phyloP scores from a whole-genome alignment of 2,888 invertebrate genomes.

The Drosophila falleni region DNA sequence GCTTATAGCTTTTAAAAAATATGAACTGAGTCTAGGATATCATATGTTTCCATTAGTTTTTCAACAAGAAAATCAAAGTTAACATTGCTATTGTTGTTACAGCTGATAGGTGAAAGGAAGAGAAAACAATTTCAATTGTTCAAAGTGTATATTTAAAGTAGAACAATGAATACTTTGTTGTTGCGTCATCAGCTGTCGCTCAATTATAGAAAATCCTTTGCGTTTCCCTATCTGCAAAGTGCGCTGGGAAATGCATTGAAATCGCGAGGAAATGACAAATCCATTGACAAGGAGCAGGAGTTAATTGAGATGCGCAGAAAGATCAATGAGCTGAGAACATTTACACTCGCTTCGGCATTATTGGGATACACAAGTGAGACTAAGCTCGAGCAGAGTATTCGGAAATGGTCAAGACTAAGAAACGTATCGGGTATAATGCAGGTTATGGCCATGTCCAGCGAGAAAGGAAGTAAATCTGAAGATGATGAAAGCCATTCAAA shows the following conservation, averaged over 20 bases:
- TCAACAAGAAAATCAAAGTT: neutral
- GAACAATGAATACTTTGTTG: slow-evolving; percentile 48
- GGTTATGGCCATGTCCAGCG: slow-evolving; percentile 12
- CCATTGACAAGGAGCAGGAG: neutral
- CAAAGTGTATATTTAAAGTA: slow-evolving; percentile 5
- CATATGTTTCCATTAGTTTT: neutral
- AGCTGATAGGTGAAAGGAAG: neutral
- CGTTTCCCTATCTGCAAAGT: slow-evolving; percentile 11
- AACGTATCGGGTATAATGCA: neutral
- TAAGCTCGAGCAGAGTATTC: neutral
- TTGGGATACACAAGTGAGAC: neutral
- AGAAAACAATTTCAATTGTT: slow-evolving; percentile 3
- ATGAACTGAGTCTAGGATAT: no score
- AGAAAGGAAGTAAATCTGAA: neutral
- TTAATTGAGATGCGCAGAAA: neutral
- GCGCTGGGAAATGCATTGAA: neutral
- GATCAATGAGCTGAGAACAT: neutral
- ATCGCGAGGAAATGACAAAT: neutral
- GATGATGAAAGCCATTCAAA: neutral
- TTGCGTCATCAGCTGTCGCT: slow-evolving; percentile 35
- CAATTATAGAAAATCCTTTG: slow-evolving; percentile 20
- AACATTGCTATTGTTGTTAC: slow-evolving; percentile 13
- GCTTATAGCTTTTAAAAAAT: no score
- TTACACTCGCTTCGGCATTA: neutral
- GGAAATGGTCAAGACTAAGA: neutral